Base-by-base conservation (phyloP, 1,140 invertebrate species). In the Sycobia sp. region DNA sequence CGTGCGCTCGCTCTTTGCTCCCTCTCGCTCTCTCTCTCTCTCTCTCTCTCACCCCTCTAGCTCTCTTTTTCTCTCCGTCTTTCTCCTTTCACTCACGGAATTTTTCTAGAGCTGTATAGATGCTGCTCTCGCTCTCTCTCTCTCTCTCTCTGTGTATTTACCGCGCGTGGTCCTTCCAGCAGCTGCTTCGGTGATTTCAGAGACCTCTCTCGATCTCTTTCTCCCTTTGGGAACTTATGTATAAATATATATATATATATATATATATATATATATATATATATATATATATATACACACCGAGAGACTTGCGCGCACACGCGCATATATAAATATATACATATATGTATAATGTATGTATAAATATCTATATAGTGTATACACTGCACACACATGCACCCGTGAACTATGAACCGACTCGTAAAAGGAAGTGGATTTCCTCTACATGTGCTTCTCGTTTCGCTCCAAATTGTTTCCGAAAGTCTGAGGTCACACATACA, bases 381-480 rank as follows among this genome's bases (percentile, higher is more conserved):
- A n/a, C n/a, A n/a, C n/a, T n/a, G n/a, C n/a, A n/a, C n/a, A n/a
- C n/a, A n/a, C n/a, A n/a, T n/a, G n/a, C n/a, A n/a, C n/a, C n/a
- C n/a, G n/a, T n/a, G n/a, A n/a, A n/a, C n/a, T n/a, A n/a, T n/a
- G n/a, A n/a, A n/a, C n/a, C n/a, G n/a, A n/a, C n/a, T n/a, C 71
- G 72, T 74, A 72, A 76, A 77, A 79, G 76, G 76, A 78, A 78
- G 77, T 76, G 76, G 65, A 76, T 77, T 78, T 79, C 76, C 76
- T 79, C 69, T 68, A 72, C 77, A 79, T 75, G 75, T 79, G 77
- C 68, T 74, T 58, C 75, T 74, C 74, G 73, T 75, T 77, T 76
- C 65, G 66, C 64, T 65, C 59, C 64, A 63, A 46, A 65, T 71
- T 71, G 62, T 58, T 60, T 68, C 66, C 67, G 51, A 66, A 65